Base-by-base conservation (phyloP, 2,113 vertebrate genomes). In the Eretmochelys imbricata region DNA sequence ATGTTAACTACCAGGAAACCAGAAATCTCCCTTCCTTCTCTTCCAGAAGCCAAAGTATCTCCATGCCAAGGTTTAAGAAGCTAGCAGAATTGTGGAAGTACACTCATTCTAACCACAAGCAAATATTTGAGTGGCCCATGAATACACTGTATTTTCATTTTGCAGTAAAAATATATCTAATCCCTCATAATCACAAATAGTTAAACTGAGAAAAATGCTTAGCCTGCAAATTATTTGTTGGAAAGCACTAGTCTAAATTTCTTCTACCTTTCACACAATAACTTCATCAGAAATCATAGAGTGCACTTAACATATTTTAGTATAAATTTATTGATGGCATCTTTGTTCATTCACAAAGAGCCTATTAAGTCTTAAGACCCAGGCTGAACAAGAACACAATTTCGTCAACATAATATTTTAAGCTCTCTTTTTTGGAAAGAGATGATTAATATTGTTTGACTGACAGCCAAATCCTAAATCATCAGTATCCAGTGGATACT, bases 41-140 rank as follows among this genome's bases (percentile, higher is more conserved):
- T 84, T 86, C 22, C 4, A 89, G 62, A 19, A 62, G 31, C 20
- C 59, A 59, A 5, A 50, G 51, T 54, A 2, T 78, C 38, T 14
- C 22, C 3, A 22, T 91, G 35, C 5, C 12, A 54, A 42, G 0
- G 0, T 1, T 0, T 3, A 59, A 53, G 35, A 65, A 93, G 9
- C 24, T 38, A 85, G 17, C 38, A 78, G 54, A 87, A 24, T 4
- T 79, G 17, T n/a, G n/a, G 31, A 65, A 65, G 31, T 65, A 65
- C 13, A 6, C 31, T 35, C 62, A 65, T 65, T 69, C 65, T n/a
- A 69, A 78, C 5, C 14, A 54, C 4, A 93, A 75, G 8, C 38
- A 84, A 75, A 78, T 22, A 31, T 0, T 0, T 35, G 12, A 88
- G 0, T 0, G 25, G 2, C 1, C 3, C 27, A 8, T 29, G 16